Evolutionary conservation across 2,113 vertebrate genomes (phyloP).

Genomic region (Forbesichthys agassizii): DNA sequence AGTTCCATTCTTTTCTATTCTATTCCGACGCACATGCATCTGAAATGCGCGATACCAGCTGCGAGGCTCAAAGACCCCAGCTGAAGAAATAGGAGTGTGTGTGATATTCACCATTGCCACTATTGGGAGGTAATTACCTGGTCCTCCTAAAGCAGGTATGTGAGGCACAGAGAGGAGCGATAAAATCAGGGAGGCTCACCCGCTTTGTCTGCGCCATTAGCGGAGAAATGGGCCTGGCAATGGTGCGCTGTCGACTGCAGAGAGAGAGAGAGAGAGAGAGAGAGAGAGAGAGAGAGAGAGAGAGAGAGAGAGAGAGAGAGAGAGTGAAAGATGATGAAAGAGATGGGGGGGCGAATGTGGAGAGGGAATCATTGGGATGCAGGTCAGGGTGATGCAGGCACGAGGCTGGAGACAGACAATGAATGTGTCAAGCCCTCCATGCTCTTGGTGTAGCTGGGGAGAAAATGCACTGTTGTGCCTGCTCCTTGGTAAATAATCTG

Average conservation of each 20-base stretch:
- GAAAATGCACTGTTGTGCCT: slow-evolving; percentile 33
- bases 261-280: slow-evolving; percentile 39
- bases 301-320: not conserved
- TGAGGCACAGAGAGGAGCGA: slow-evolving; percentile 40
- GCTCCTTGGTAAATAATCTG: slow-evolving; percentile 55
- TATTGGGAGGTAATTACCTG: slow-evolving; percentile 57
- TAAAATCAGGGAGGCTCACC: slow-evolving; percentile 54
- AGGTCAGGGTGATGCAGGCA: slow-evolving; percentile 65
- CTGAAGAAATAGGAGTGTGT: slow-evolving; percentile 45
- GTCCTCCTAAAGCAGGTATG: slow-evolving; percentile 49
- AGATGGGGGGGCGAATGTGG: slow-evolving; percentile 5
- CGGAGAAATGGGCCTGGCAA: slow-evolving; percentile 66
- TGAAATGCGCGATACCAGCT: slow-evolving; percentile 19
- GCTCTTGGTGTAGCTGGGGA: slow-evolving; percentile 51
- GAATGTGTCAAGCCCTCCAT: slow-evolving; percentile 61
- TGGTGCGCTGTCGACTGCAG: slow-evolving; percentile 57
- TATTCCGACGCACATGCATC: slow-evolving; percentile 23
- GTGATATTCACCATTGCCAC: slow-evolving; percentile 45
- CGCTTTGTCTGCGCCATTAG: slow-evolving; percentile 68
- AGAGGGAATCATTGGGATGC: slow-evolving; percentile 67
- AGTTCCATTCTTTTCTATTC: slow-evolving; percentile 28
- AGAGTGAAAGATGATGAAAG: not conserved
- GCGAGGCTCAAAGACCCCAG: slow-evolving; percentile 16
- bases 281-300: slow-evolving; percentile 16
- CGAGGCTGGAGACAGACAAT: slow-evolving; percentile 51